Conservation (phyloP, 2,113 vertebrate species). For the Acinonyx jubatus region DNA sequence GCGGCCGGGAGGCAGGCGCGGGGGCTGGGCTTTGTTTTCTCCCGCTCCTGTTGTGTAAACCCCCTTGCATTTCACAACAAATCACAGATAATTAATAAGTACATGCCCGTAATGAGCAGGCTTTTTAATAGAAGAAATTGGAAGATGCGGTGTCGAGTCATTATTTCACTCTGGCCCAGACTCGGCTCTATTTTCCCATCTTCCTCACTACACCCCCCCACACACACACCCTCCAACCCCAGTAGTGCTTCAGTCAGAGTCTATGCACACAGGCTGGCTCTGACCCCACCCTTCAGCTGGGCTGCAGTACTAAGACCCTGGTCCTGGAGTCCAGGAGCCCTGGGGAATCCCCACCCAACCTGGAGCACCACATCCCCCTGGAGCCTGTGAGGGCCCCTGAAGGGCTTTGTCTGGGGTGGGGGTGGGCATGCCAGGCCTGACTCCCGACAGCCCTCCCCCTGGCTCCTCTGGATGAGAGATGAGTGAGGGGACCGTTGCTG, state of each 20-base stretch:
- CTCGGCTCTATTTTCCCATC: not conserved
- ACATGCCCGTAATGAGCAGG: conserved; percentile 84
- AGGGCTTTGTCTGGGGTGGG: not conserved
- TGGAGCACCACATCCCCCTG: not conserved
- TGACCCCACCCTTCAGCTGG: not conserved
- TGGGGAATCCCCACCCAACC: not conserved
- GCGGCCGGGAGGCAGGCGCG: not conserved
- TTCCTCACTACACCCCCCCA: not conserved
- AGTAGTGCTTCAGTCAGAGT: not conserved
- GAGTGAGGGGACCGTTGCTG: not conserved
- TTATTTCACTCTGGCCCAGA: conserved; percentile 64
- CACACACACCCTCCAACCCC: too few relatives aligned
- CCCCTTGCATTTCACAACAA: conserved; percentile 85
- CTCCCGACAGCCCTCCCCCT: not conserved
- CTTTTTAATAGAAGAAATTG: conserved; percentile 86
- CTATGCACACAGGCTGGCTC: not conserved
- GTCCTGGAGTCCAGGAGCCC: not conserved
- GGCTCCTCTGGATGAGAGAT: not conserved
- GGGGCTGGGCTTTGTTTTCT: conserved; percentile 70
- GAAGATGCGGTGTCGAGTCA: conserved; percentile 72
- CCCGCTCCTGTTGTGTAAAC: conserved; percentile 81
- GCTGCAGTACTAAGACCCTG: not conserved
- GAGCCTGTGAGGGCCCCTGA: not conserved
- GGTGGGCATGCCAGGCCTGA: not conserved
- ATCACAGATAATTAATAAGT: conserved; percentile 88